phyloP scores from a whole-genome alignment of 2,888 invertebrate species.

The Apomyelois bistriatella region DNA sequence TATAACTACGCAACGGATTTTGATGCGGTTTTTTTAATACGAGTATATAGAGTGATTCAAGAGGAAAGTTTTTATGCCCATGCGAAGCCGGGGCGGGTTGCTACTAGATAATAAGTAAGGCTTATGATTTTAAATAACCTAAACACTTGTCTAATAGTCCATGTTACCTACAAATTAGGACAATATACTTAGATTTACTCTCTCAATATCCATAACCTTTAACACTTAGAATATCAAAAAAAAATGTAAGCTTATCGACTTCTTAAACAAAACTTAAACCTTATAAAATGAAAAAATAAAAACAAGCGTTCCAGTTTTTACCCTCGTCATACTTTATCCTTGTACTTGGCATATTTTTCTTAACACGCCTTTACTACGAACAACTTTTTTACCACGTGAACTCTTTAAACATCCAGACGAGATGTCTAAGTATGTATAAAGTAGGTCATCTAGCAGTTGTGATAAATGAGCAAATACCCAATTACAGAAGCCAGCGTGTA shows the following conservation, averaged over 20 bases:
- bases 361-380: slow-evolving; percentile 12
- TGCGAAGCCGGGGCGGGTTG: no score
- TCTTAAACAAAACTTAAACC: background rate
- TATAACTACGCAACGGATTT: no score
- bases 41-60: no score
- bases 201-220: no score
- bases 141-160: no score
- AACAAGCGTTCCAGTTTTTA: background rate
- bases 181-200: no score
- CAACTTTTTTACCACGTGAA: slow-evolving; percentile 18
- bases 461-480: slow-evolving; percentile 32
- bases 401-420: slow-evolving; percentile 11
- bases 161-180: no score
- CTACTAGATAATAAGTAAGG: no score
- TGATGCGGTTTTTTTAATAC: no score
- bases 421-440: slow-evolving; percentile 4
- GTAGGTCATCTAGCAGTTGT: slow-evolving; percentile 20
- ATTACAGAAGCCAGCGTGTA: slow-evolving; percentile 30
- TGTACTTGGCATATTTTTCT: slow-evolving; percentile 8
- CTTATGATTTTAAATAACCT: no score
- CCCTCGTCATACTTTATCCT: slow-evolving; percentile 7
- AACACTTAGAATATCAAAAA: background rate
- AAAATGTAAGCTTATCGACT: background rate
- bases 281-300: background rate
- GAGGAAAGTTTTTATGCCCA: no score